Evolutionary conservation across 2,113 vertebrate genomes (phyloP), one percentile per base, ranked within the genome.

Genomic region (Tachuris rubrigastra): DNA sequence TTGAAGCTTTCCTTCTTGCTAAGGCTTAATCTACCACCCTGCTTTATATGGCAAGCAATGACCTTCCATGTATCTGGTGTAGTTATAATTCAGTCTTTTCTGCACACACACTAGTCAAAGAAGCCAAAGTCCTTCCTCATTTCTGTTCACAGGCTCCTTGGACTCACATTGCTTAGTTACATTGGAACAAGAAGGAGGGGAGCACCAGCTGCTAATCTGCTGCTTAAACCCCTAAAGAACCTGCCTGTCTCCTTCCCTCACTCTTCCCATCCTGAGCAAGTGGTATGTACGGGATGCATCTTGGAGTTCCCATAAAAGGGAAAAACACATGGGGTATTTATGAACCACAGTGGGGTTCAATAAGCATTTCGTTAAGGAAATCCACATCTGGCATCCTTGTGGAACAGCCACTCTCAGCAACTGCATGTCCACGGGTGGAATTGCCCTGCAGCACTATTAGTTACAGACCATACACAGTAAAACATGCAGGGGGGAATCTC

Each of bases 291-390:
- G 7, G 25, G 52, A 80, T 25, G 41, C 8, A 55, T 44, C 63
- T 53, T 46, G 42, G 50, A 76, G 25, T 12, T 67, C 46, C 14
- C 44, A 68, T 25, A 65, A 93, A 90, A 23, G 22, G n/a, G 35
- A 21, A 90, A 62, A 89, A 30, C 12, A 74, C 18, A 58, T 24
- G 24, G 0, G 0, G 21, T 33, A n/a, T 55, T 83, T 35, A n/a
- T 23, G 53, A 56, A 84, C 25, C 55, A 41, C 0, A 0, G 8
- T 33, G 58, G 59, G 21, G 21, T 5, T 77, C 68, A 96, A 82
- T 60, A 67, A 74, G 59, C 28, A 80, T 85, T 90, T 71, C 21
- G 35, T 55, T 82, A 56, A 23, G 35, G 69, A 96, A 85, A 93
- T 53, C 39, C 56, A 55, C 10, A 10, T 2, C 37, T 23, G 19